These are phyloP conservation scores for Lutjanus erythropterus DNA, from an alignment of 2,113 vertebrate species.

Conservation along the genomic window DNA sequence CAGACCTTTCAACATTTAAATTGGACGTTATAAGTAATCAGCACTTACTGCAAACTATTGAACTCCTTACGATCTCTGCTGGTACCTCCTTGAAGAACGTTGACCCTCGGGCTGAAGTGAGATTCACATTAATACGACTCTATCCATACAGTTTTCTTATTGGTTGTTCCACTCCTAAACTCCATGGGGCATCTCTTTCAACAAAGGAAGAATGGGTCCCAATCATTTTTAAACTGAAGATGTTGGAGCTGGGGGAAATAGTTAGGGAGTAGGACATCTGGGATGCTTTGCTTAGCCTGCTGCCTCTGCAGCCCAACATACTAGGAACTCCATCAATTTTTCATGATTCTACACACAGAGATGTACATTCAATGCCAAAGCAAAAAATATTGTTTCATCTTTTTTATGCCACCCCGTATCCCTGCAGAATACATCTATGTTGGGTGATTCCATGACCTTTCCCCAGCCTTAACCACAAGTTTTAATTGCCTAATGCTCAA, in stretches of 20 bases:
- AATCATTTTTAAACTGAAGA: neutral
- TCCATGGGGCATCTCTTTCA: neutral
- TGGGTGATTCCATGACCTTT: neutral
- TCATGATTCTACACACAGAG: neutral
- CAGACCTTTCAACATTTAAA: neutral
- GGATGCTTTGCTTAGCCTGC: neutral
- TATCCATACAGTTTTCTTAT: neutral
- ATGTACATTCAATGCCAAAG: neutral
- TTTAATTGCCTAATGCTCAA: neutral
- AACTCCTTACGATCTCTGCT: neutral
- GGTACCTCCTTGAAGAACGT: neutral
- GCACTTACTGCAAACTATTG: neutral
- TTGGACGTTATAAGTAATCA: neutral
- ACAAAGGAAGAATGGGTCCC: neutral
- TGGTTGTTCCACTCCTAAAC: neutral
- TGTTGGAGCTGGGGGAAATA: neutral
- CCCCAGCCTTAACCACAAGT: neutral
- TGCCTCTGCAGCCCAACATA: neutral
- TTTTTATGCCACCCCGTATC: neutral
- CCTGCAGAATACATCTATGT: neutral
- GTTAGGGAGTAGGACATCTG: neutral
- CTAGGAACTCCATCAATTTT: neutral
- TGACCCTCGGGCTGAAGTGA: neutral
- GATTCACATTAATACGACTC: neutral
- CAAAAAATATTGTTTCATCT: neutral